These are phyloP conservation scores for Karalla daura DNA, from an alignment of 2,797 vertebrate species.

Conservation along the genomic window DNA sequence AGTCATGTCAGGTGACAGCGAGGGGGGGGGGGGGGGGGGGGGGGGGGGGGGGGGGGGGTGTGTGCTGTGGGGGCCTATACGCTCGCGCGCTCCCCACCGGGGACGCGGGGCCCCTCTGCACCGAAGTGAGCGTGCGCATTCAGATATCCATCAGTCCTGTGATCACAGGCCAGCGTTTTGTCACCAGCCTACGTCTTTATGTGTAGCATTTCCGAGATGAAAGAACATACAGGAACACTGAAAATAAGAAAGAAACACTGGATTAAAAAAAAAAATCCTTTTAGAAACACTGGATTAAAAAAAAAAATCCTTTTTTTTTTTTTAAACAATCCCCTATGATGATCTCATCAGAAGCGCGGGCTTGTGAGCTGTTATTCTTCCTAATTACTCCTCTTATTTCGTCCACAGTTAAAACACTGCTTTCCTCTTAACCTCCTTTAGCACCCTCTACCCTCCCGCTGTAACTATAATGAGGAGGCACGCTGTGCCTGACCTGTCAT, in stretches of 20 bases:
- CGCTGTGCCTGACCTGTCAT: conserved; percentile 81
- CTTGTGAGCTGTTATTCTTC: conserved; percentile 37
- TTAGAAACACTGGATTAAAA: no score
- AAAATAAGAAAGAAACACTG: background rate
- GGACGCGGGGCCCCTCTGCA: conserved; percentile 65
- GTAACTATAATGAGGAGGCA: conserved; percentile 80
- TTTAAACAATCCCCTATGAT: background rate
- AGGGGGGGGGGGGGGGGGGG: conserved; percentile 48
- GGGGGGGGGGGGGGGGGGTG: conserved; percentile 46
- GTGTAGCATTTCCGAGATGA: background rate
- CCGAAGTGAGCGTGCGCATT: conserved; percentile 66
- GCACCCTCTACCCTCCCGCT: conserved; percentile 73
- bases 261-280: background rate
- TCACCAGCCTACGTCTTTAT: conserved; percentile 24
- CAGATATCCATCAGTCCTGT: conserved; percentile 66
- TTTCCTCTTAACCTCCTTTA: conserved; percentile 80
- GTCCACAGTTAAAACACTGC: conserved; percentile 57
- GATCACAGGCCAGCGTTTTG: conserved; percentile 60
- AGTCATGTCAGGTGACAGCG: conserved; percentile 77
- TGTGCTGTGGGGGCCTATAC: conserved; percentile 51
- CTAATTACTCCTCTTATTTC: conserved; percentile 52
- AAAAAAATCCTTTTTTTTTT: no score
- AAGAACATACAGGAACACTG: background rate
- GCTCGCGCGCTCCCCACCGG: conserved; percentile 53
- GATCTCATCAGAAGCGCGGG: background rate